These are phyloP conservation scores for Solea senegalensis DNA, from an alignment of 2,113 vertebrate species.

Conservation along the genomic window DNA sequence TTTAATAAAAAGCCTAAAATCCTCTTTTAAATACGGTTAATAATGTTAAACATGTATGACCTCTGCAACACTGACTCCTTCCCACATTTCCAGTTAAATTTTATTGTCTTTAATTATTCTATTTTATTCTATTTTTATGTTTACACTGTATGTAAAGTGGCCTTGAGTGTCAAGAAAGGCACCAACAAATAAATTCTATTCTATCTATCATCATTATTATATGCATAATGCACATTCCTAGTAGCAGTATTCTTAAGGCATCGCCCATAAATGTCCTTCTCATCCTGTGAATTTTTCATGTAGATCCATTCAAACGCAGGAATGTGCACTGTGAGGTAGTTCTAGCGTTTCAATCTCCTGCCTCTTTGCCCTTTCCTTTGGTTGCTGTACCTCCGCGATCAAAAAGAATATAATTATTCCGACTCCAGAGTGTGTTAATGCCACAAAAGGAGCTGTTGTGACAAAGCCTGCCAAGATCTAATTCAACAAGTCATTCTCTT, in stretches of 20 bases:
- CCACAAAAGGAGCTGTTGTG: background rate
- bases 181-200: no score
- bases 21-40: background rate
- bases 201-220: background rate
- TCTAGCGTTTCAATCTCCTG: background rate
- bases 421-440: no score
- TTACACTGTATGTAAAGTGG: no score
- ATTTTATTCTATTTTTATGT: no score
- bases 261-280: slow-evolving; percentile 1
- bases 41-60: background rate
- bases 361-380: background rate
- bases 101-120: no score
- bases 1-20: no score
- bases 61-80: no score
- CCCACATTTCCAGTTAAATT: no score
- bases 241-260: slow-evolving; percentile 1
- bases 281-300: slow-evolving; percentile 24
- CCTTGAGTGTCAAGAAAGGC: no score
- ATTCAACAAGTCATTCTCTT: slow-evolving; percentile 1
- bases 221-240: background rate
- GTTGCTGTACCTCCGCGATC: background rate
- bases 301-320: slow-evolving; percentile 27
- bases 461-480: background rate
- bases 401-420: background rate
- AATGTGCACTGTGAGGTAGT: background rate